Evolutionary conservation across 1,140 invertebrate genomes (phyloP).

Genomic region (Eulimnadia texana): DNA sequence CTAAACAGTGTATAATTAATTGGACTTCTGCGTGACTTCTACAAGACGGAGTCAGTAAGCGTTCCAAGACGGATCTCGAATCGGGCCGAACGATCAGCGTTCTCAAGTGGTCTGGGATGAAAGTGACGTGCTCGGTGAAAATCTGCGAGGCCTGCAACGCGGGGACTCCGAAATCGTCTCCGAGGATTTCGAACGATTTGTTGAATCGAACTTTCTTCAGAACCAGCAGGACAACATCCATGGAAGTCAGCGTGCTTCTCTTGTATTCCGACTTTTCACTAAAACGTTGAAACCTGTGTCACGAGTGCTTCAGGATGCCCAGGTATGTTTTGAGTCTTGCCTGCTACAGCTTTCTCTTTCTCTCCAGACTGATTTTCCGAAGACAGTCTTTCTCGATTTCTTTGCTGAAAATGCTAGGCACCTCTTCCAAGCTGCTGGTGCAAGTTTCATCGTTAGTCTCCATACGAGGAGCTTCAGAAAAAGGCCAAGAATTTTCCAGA

Average conservation of each 20-base stretch:
- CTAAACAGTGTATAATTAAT: conserved; percentile 26
- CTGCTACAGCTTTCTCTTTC: too few species aligned
- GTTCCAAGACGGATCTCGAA: not conserved
- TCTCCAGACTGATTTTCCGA: too few species aligned
- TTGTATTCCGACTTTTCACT: not conserved
- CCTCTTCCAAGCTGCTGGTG: too few species aligned
- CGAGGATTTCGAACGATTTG: not conserved
- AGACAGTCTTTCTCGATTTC: too few species aligned
- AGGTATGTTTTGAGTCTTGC: too few species aligned
- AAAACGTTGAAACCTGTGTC: not conserved
- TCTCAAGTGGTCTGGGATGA: not conserved
- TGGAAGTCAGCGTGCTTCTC: not conserved
- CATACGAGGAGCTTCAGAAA: too few species aligned
- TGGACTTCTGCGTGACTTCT: not conserved
- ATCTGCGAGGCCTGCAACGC: not conserved
- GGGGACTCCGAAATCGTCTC: not conserved
- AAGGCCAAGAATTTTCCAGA: too few species aligned
- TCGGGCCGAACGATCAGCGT: not conserved
- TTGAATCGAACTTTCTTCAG: not conserved
- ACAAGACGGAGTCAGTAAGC: not conserved
- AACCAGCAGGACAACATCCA: not conserved
- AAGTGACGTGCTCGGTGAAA: not conserved
- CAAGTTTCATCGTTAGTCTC: too few species aligned
- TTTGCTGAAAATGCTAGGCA: too few species aligned
- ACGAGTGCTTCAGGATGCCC: not conserved